These are phyloP conservation scores for Pangasius djambal DNA, from an alignment of 2,797 vertebrate species.

Conservation along the genomic window DNA sequence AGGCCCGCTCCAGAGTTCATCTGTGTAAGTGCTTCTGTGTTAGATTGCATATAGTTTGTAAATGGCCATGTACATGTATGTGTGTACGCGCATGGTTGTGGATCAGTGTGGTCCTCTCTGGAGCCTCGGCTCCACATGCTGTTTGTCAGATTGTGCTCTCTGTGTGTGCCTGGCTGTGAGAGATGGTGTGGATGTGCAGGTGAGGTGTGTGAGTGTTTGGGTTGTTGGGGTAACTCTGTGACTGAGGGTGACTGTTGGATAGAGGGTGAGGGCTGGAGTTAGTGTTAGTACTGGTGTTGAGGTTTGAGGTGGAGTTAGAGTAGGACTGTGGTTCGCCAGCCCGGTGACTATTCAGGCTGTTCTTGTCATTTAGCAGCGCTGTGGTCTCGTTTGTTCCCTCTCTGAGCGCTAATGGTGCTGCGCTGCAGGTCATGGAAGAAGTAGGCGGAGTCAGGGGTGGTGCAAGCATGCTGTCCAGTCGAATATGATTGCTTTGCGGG, in stretches of 20 bases:
- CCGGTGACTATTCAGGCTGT: constrained; percentile 74
- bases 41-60: constrained; percentile 43
- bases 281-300: constrained; percentile 50
- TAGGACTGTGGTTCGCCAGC: constrained; percentile 67
- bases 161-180: constrained; percentile 69
- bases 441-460: constrained; percentile 45
- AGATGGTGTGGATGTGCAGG: constrained; percentile 48
- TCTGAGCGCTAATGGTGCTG: constrained; percentile 55
- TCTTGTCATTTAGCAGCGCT: constrained; percentile 84
- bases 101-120: constrained; percentile 12
- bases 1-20: neutral
- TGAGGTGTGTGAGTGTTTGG: constrained; percentile 64
- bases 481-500: constrained; percentile 76
- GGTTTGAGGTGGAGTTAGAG: constrained; percentile 62
- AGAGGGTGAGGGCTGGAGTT: constrained; percentile 63
- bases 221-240: constrained; percentile 27
- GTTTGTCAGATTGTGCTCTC: constrained; percentile 86
- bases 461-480: constrained; percentile 59
- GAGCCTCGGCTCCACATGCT: constrained; percentile 18
- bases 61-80: constrained; percentile 12
- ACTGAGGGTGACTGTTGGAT: constrained; percentile 66
- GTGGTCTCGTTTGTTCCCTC: constrained; percentile 82
- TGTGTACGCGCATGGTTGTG: constrained; percentile 15
- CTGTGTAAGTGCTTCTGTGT: constrained; percentile 53
- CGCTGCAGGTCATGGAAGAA: constrained; percentile 43